Evolutionary conservation across 2,113 vertebrate species (phyloP).

Genomic region (Phrynosoma platyrhinos): DNA sequence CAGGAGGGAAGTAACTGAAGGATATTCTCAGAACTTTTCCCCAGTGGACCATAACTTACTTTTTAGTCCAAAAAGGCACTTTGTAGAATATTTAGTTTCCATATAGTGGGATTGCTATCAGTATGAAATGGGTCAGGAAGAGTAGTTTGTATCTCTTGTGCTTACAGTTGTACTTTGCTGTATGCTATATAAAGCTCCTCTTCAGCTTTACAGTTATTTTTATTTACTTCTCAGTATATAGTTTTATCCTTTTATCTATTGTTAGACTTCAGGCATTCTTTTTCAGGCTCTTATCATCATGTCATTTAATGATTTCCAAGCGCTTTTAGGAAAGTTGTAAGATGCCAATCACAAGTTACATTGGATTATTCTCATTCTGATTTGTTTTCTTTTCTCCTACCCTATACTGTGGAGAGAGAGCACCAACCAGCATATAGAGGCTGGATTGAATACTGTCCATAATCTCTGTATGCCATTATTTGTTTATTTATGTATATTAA

Average conservation of each 20-base stretch:
- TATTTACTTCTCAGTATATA: neutral
- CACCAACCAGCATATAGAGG: constrained; percentile 39
- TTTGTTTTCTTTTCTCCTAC: neutral
- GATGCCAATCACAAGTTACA: constrained; percentile 33
- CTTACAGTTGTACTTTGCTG: neutral
- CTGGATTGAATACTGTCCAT: constrained; percentile 28
- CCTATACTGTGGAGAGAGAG: neutral
- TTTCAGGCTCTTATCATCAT: neutral
- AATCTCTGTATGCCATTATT: constrained; percentile 45
- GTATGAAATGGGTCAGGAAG: neutral
- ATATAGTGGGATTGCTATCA: neutral
- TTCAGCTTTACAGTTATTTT: neutral
- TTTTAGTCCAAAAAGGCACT: neutral
- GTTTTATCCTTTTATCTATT: constrained; percentile 5
- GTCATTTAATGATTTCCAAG: constrained; percentile 12
- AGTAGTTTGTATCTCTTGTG: neutral
- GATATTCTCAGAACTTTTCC: too few relatives aligned
- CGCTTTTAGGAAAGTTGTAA: neutral
- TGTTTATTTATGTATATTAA: too few relatives aligned
- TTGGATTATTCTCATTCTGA: neutral
- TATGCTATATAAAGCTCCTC: neutral
- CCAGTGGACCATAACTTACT: neutral
- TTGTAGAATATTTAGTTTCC: neutral
- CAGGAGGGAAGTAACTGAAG: neutral
- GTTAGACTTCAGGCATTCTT: neutral